Percentiles rank a stretch among this genome's conserved stretches.
Conservation (phyloP, 2,888 invertebrate genomes). For the Dioctria linearis region DNA sequence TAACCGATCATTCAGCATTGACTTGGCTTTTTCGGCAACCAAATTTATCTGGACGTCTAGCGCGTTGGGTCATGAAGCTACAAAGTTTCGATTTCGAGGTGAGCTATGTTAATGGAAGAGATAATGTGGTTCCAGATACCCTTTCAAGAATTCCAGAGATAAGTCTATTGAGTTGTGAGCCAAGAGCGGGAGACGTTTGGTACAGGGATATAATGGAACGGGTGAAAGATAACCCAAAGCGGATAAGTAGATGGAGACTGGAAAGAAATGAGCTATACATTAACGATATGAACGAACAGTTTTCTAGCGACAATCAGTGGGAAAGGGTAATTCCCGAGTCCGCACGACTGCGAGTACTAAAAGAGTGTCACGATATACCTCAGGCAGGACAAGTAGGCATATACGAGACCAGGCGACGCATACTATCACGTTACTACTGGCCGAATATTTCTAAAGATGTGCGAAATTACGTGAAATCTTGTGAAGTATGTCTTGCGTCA, state of each 20-base stretch:
- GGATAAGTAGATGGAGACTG: not conserved
- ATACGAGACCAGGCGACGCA: not conserved
- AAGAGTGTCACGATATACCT: not conserved
- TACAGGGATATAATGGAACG: not conserved
- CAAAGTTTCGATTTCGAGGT: not conserved
- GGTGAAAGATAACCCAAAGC: not conserved
- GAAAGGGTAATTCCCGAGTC: not conserved
- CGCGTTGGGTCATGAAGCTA: not conserved
- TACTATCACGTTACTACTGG: not conserved
- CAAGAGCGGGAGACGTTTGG: not conserved
- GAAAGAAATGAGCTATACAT: not conserved
- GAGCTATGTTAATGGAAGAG: not conserved
- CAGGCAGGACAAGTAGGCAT: not conserved
- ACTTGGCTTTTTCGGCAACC: not conserved
- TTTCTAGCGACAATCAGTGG: not conserved
- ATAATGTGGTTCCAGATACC: not conserved
- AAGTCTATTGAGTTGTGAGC: not conserved
- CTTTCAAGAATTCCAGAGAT: not conserved
- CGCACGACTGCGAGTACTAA: not conserved
- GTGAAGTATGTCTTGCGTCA: not conserved
- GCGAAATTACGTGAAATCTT: not conserved
- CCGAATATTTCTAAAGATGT: not conserved
- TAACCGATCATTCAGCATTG: not conserved
- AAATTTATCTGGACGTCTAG: not conserved
- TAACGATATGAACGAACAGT: not conserved